A percentile compares a stretch with the other conserved stretches of the same genome.
phyloP scores from a whole-genome alignment of 2,888 invertebrate genomes.

The Odontocolon sp. region DNA sequence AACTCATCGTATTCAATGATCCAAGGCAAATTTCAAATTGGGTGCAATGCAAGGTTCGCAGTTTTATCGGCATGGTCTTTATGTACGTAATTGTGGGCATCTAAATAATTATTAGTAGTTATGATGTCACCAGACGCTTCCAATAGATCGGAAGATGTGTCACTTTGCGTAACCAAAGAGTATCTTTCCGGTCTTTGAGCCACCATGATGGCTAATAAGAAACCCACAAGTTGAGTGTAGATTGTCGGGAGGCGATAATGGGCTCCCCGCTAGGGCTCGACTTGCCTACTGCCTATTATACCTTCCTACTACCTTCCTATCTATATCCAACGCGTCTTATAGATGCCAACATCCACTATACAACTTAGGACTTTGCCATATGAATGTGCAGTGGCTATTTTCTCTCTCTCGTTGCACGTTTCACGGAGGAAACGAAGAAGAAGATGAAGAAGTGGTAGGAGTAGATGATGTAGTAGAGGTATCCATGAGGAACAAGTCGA shows the following conservation, averaged over 20 bases:
- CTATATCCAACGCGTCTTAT: constrained; percentile 53
- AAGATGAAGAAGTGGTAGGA: constrained; percentile 37
- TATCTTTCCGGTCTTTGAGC: constrained; percentile 66
- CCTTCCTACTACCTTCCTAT: constrained; percentile 48
- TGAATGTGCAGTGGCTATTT: constrained; percentile 40
- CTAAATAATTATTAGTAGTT: too few relatives aligned
- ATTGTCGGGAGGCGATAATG: constrained; percentile 65
- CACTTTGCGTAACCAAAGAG: constrained; percentile 39
- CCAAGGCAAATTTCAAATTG: too few relatives aligned
- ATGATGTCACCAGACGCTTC: too few relatives aligned
- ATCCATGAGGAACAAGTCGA: constrained; percentile 47
- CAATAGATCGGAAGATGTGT: too few relatives aligned
- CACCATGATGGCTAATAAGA: constrained; percentile 52
- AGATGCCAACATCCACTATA: constrained; percentile 45
- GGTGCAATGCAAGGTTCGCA: too few relatives aligned
- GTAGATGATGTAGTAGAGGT: constrained; percentile 49
- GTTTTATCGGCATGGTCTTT: too few relatives aligned
- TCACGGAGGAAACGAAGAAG: constrained; percentile 50
- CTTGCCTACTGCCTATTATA: constrained; percentile 58
- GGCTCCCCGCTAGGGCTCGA: constrained; percentile 60
- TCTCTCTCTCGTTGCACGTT: constrained; percentile 53
- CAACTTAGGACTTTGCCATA: constrained; percentile 25
- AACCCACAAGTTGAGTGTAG: constrained; percentile 51
- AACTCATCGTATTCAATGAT: too few relatives aligned
- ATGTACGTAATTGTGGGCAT: too few relatives aligned